Evolutionary conservation across 2,113 vertebrate genomes (phyloP), one percentile per base, ranked within the genome.

Genomic region (Pica pica): DNA sequence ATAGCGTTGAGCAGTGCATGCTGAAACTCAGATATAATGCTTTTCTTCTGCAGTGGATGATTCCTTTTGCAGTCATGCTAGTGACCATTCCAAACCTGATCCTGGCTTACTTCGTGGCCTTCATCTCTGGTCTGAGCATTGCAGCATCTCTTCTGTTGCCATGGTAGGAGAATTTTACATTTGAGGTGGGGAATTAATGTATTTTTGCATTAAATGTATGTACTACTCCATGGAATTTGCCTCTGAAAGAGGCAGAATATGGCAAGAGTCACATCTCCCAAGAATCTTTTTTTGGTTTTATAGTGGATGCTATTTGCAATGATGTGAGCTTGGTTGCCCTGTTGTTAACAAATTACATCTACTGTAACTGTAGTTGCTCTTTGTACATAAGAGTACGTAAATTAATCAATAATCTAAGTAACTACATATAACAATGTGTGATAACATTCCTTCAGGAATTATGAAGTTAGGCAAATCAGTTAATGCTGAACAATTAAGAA

Each of bases 71-170:
- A 27, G 69, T 99, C 98, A 97, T 99, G 98, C 93, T 99, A 97
- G 99, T 99, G 76, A 98, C 98, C 60, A 97, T 99, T 83, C 99
- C 99, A 60, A 98, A 98, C 22, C 96, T 98, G 53, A 97, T 98
- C 17, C 98, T 99, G 97, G 99, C 98, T 2, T 99, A 99, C 33
- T 70, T 98, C 0, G 98, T 99, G 90, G 99, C 99, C 15, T 98
- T 99, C 41, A 92, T 98, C n/a, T 99, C 99, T 44, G 99, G 99
- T 50, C 94, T 99, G 93, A 99, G 99, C 64, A 99, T 99, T 68
- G 99, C 99, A 22, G 98, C 99, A 10, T 99, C 99, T 56, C 97
- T 99, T 87, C 98, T 99, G 76, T 97, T 99, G 86, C 99, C 99
- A 74, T 99, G 99, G 99, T 99, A 97, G 97, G 98, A 95, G 31